phyloP scores from a whole-genome alignment of 1,140 invertebrate species.

The Apocrypta bakeri region DNA sequence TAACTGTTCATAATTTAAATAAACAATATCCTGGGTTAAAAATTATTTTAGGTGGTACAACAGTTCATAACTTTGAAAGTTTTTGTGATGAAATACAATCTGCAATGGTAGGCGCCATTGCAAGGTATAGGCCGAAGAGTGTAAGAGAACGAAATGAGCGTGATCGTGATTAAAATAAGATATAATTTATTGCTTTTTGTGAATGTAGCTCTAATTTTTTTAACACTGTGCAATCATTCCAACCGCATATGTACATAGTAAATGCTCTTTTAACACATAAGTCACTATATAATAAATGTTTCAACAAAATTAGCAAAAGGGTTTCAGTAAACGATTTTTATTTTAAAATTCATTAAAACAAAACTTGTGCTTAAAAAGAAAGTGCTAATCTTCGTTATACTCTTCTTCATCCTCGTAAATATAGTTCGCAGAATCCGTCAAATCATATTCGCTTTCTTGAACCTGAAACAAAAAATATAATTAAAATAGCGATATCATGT shows the following conservation, averaged over 20 bases:
- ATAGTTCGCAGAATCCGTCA: constrained; percentile 48
- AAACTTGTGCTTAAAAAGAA: constrained; percentile 31
- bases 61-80: constrained; percentile 90
- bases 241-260: constrained; percentile 51
- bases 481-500: not conserved
- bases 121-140: constrained; percentile 65
- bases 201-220: constrained; percentile 45
- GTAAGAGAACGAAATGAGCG: constrained; percentile 43
- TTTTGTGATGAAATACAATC: constrained; percentile 84
- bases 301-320: constrained; percentile 13
- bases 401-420: constrained; percentile 53
- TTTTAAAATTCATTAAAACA: constrained; percentile 33
- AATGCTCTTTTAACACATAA: constrained; percentile 36
- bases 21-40: constrained; percentile 82
- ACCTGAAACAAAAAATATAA: constrained; percentile 65
- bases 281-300: constrained; percentile 46
- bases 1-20: constrained; percentile 90
- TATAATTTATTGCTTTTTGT: constrained; percentile 48
- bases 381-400: constrained; percentile 31
- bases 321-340: constrained; percentile 28
- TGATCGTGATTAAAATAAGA: constrained; percentile 45
- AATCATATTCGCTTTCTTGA: constrained; percentile 59
- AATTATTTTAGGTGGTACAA: constrained; percentile 92
- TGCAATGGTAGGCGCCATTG: constrained; percentile 68
- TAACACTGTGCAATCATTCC: constrained; percentile 50